Conservation (phyloP, 2,113 vertebrate genomes). For the Rhinolophus sinicus region DNA sequence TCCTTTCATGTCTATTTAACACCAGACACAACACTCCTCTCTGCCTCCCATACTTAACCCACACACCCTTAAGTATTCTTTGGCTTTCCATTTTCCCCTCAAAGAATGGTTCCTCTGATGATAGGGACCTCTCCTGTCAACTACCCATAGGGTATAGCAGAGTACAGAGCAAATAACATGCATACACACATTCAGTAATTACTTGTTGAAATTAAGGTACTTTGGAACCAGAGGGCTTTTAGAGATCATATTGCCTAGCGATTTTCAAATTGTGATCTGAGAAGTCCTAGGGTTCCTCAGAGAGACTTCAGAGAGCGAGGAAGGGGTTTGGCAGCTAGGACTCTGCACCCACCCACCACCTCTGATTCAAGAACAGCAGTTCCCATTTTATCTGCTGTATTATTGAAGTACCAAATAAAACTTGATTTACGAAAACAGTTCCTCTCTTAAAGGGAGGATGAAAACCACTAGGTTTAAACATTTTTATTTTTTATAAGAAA, state of each 20-base stretch:
- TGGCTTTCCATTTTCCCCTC: background rate
- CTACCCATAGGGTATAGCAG: background rate
- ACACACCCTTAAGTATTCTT: background rate
- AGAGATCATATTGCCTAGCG: background rate
- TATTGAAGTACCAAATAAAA: background rate
- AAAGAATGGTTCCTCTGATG: background rate
- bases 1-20: background rate
- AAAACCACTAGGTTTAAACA: background rate
- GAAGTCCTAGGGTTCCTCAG: background rate
- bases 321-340: background rate
- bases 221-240: background rate
- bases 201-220: background rate
- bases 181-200: background rate
- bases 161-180: background rate
- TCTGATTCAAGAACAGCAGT: background rate
- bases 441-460: background rate
- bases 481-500: background rate
- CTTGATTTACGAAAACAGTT: background rate
- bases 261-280: background rate
- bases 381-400: background rate
- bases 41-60: background rate
- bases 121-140: background rate
- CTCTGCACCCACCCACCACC: rapidly evolving
- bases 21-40: background rate
- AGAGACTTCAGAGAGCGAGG: background rate